Evolutionary conservation across 2,888 invertebrate species (phyloP), one percentile per base, ranked within the genome.

Genomic region (Cylloceria caligata): DNA sequence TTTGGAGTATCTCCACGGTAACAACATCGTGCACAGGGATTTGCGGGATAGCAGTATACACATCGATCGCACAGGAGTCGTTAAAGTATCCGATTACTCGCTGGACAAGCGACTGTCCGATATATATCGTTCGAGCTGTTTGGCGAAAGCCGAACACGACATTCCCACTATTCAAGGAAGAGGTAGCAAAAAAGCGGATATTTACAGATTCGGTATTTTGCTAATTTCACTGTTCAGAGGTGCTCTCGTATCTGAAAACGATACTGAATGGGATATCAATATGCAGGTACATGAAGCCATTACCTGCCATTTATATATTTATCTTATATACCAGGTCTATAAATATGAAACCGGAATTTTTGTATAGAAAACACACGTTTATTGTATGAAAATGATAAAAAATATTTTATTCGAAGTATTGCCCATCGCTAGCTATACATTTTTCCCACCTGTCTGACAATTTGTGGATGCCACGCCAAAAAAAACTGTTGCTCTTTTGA

Each of bases 21-120:
- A 96, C 83, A 96, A 96, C 84, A 95, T 98, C 0, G 95, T 97
- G 16, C 98, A 98, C 91, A 96, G 96, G 88, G 96, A 97, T 92
- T 93, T 98, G n/a, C 93, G 96, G 80, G 95, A 95, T 87, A 95
- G 95, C 21, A 96, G 95, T 85, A 95, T 97, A 73, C 96, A 95
- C 89, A 93, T 97, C 90, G 96, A 96, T 87, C 94, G 95, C 65
- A 92, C 92, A 74, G 96, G 95, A 47, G 86, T 91, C 34, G 93
- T 95, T 3, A 94, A 95, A 89, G 87, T 97, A 75, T 94, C 95
- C 2, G 96, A 96, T 86, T 96, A 95, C 87, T 95, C 96, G 83
- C 93, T 97, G 80, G 96, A 96, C 88, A 95, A 95, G 87, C 94
- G 96, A 91, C 88, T 96, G 42, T 93, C 94, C 9, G 96, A 96